phyloP scores from a whole-genome alignment of 2,797 vertebrate species.

The Ataeniobius toweri region DNA sequence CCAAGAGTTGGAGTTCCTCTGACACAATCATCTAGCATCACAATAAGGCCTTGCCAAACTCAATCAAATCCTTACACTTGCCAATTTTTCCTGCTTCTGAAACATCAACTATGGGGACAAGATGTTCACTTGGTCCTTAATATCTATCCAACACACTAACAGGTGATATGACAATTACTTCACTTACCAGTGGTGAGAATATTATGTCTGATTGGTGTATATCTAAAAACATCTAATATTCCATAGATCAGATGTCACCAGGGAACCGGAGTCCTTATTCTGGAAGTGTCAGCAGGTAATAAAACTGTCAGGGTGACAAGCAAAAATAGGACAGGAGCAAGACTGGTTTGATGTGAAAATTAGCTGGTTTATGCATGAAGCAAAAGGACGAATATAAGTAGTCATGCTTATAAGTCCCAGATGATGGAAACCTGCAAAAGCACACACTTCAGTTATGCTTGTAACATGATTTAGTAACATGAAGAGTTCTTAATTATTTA shows the following conservation, averaged over 20 bases:
- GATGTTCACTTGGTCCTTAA: neutral
- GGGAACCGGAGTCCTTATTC: neutral
- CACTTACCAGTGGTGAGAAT: neutral
- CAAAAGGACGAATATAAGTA: neutral
- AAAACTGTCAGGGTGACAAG: conserved; percentile 24
- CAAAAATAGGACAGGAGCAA: neutral
- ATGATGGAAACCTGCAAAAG: neutral
- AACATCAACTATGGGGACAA: neutral
- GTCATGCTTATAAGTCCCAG: neutral
- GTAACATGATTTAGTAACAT: neutral
- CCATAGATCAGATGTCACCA: neutral
- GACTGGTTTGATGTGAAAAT: neutral
- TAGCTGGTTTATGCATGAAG: neutral
- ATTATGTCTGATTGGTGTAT: neutral
- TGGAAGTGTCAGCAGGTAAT: neutral
- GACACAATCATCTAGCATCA: neutral
- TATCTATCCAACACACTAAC: neutral
- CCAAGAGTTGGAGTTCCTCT: neutral
- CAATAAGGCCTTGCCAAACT: neutral
- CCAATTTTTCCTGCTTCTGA: neutral
- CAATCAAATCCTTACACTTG: neutral
- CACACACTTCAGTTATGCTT: neutral
- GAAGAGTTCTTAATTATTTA: neutral
- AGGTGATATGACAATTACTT: neutral
- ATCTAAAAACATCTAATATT: neutral